Percentiles rank a stretch among this genome's conserved stretches.
phyloP scores from a whole-genome alignment of 2,797 vertebrate genomes.

The Heterohyrax brucei region DNA sequence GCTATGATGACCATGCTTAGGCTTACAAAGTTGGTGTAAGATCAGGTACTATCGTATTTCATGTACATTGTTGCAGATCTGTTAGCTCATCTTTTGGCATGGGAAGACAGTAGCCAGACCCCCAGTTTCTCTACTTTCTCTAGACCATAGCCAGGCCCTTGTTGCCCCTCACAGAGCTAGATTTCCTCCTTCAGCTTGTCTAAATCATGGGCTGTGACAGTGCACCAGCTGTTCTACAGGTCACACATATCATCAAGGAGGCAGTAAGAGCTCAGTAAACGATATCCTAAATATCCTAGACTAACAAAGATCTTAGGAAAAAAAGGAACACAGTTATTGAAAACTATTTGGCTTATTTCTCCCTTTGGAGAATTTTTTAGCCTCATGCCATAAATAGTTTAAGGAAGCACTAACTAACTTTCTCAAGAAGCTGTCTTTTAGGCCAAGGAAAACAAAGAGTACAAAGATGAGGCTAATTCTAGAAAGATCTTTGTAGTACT shows the following conservation, averaged over 20 bases:
- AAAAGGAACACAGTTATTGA: background rate
- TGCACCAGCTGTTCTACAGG: background rate
- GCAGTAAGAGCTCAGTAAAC: background rate
- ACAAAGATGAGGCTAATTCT: constrained; percentile 23
- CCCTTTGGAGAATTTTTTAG: constrained; percentile 62
- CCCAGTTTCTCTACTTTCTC: background rate
- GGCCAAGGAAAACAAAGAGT: constrained; percentile 53
- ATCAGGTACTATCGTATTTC: background rate
- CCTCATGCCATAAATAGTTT: constrained; percentile 40
- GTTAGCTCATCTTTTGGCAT: background rate
- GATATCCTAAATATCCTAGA: background rate
- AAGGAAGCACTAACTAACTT: constrained; percentile 40
- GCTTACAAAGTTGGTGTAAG: background rate
- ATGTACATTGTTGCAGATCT: background rate
- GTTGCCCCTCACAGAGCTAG: background rate
- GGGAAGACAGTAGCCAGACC: background rate
- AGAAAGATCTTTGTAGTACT: constrained; percentile 48
- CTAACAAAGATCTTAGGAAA: constrained; percentile 22
- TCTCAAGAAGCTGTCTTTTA: constrained; percentile 49
- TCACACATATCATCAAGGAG: background rate
- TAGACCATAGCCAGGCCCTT: background rate
- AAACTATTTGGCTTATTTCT: constrained; percentile 44
- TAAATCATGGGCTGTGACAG: background rate
- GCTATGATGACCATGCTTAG: background rate
- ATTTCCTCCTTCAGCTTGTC: background rate